These are phyloP conservation scores for Chaetodon auriga DNA, from an alignment of 2,113 vertebrate genomes.

Conservation along the genomic window DNA sequence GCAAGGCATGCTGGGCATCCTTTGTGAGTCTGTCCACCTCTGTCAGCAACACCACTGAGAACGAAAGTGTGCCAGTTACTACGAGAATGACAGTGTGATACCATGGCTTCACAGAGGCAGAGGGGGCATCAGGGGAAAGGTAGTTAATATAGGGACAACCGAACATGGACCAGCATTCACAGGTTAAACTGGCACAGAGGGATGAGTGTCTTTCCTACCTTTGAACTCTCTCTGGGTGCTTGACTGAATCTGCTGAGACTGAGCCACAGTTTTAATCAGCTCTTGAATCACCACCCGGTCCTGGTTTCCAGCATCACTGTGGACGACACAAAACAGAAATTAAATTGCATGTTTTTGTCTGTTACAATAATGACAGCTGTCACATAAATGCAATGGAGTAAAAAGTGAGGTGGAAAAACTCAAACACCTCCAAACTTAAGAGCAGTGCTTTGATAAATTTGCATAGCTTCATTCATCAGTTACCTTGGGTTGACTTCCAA, in stretches of 20 bases:
- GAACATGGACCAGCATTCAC: neutral
- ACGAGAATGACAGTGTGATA: neutral
- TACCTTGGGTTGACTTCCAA: slow-evolving; percentile 98
- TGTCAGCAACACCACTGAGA: slow-evolving; percentile 93
- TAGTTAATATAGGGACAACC: neutral
- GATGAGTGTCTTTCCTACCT: slow-evolving; percentile 81
- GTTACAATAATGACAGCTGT: neutral
- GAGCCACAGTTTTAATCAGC: slow-evolving; percentile 96
- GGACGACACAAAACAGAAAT: slow-evolving; percentile 20
- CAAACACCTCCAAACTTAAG: neutral
- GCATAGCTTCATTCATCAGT: neutral
- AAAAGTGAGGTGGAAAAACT: neutral
- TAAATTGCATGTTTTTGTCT: neutral
- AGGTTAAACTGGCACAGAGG: neutral
- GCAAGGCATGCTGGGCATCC: slow-evolving; percentile 96
- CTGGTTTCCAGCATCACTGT: slow-evolving; percentile 94
- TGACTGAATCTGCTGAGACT: slow-evolving; percentile 97
- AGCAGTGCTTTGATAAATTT: neutral
- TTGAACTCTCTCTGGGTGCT: slow-evolving; percentile 97
- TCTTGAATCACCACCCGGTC: slow-evolving; percentile 98
- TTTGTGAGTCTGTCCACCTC: slow-evolving; percentile 97
- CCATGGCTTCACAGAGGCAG: neutral
- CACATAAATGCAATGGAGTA: neutral
- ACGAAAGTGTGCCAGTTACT: neutral
- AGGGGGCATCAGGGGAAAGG: neutral